Evolutionary conservation across 2,113 vertebrate species (phyloP).

Genomic region (Butorides virescens): DNA sequence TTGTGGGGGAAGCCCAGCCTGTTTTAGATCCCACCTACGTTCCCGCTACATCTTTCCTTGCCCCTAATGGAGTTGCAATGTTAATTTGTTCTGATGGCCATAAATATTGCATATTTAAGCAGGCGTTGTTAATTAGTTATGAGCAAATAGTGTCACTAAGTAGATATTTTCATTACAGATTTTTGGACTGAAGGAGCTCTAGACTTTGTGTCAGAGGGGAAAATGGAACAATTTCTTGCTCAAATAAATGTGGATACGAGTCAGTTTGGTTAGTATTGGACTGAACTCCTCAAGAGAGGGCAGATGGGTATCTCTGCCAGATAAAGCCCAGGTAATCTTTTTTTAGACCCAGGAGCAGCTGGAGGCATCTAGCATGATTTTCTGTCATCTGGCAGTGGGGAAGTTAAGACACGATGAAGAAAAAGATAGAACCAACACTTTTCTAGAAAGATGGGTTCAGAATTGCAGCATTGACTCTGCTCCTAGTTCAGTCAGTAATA

Average conservation of each 20-base stretch:
- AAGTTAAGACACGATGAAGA: background rate
- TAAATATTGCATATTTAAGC: background rate
- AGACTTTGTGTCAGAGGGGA: background rate
- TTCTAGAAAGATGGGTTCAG: background rate
- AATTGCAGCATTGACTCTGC: background rate
- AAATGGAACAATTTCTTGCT: background rate
- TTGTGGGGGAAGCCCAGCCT: background rate
- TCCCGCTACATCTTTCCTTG: background rate
- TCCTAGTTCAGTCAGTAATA: background rate
- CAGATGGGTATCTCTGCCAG: background rate
- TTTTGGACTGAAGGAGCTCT: background rate
- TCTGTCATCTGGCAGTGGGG: background rate
- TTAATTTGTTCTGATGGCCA: background rate
- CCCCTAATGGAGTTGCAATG: rapidly evolving
- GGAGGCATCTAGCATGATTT: background rate
- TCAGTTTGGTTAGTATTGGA: background rate
- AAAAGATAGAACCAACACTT: background rate
- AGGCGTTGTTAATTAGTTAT: background rate
- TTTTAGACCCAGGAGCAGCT: background rate
- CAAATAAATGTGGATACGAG: background rate
- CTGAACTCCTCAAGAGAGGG: background rate
- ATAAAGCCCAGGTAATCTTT: background rate
- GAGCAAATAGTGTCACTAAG: background rate
- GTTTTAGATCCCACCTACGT: background rate
- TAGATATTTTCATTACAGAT: background rate